phyloP scores from a whole-genome alignment of 2,797 vertebrate genomes.

The Fratercula arctica region DNA sequence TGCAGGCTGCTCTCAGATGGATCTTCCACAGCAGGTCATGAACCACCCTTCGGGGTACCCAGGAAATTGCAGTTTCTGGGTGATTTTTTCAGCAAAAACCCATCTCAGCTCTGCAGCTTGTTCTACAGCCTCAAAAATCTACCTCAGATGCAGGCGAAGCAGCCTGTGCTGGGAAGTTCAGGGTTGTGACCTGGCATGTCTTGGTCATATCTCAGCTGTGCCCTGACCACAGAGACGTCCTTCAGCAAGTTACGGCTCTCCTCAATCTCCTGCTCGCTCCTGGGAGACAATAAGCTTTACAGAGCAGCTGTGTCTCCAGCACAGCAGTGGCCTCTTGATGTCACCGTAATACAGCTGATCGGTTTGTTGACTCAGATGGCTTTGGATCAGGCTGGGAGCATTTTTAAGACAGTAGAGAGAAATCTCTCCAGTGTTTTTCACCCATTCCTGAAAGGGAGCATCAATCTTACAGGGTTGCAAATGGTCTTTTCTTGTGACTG shows the following conservation, averaged over 20 bases:
- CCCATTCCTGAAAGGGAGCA: not conserved
- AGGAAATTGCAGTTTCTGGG: not conserved
- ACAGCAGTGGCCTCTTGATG: slow-evolving; percentile 21
- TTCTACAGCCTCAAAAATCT: not conserved
- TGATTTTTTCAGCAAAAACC: not conserved
- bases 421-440: not conserved
- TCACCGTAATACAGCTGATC: not conserved
- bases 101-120: not conserved
- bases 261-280: not conserved
- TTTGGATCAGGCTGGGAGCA: not conserved
- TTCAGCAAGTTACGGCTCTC: not conserved
- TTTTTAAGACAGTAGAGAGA: not conserved
- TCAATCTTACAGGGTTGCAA: not conserved
- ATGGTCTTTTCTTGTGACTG: not conserved
- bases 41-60: not conserved
- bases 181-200: not conserved
- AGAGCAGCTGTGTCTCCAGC: not conserved
- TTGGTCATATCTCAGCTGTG: not conserved
- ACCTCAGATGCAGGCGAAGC: not conserved
- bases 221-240: not conserved
- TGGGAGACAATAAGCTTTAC: not conserved
- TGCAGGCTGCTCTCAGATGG: not conserved
- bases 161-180: not conserved
- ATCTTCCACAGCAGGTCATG: not conserved
- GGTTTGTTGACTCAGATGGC: not conserved